A percentile compares a stretch with the other conserved stretches of the same genome.
phyloP scores from a whole-genome alignment of 2,113 vertebrate genomes.

The Pterocles gutturalis region DNA sequence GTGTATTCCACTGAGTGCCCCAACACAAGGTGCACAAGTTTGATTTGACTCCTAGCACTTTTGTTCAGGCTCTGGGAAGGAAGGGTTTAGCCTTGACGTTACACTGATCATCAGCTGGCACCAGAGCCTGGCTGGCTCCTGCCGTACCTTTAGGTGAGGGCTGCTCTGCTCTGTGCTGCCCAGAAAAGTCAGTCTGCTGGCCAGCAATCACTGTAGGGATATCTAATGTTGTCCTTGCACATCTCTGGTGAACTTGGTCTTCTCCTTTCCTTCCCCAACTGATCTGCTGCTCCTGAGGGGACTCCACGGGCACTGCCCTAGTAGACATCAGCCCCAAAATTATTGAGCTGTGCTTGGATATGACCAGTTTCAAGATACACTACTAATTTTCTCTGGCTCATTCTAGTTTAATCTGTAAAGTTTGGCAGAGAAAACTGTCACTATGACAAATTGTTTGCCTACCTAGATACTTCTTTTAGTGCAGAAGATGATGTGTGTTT shows the following conservation, averaged over 20 bases:
- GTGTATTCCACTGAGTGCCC: neutral
- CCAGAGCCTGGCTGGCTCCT: neutral
- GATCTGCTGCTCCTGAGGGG: neutral
- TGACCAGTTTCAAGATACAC: neutral
- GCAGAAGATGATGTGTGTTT: neutral
- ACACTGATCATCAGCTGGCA: neutral
- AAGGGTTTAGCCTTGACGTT: neutral
- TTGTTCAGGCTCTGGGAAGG: neutral
- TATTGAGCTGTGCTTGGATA: neutral
- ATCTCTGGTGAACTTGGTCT: neutral
- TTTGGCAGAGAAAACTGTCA: neutral
- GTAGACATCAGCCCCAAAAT: neutral
- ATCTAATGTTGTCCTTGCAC: neutral
- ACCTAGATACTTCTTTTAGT: neutral
- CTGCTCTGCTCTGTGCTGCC: neutral
- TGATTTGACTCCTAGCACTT: neutral
- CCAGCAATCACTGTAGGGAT: neutral
- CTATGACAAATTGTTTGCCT: neutral
- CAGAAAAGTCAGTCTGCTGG: neutral
- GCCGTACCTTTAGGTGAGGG: neutral
- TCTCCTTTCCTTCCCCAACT: neutral
- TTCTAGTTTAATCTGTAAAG: neutral
- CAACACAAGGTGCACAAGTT: neutral
- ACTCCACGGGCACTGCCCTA: neutral
- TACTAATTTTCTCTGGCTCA: neutral